phyloP scores from a whole-genome alignment of 2,888 invertebrate genomes.

The Coelogynopora nodosa region DNA sequence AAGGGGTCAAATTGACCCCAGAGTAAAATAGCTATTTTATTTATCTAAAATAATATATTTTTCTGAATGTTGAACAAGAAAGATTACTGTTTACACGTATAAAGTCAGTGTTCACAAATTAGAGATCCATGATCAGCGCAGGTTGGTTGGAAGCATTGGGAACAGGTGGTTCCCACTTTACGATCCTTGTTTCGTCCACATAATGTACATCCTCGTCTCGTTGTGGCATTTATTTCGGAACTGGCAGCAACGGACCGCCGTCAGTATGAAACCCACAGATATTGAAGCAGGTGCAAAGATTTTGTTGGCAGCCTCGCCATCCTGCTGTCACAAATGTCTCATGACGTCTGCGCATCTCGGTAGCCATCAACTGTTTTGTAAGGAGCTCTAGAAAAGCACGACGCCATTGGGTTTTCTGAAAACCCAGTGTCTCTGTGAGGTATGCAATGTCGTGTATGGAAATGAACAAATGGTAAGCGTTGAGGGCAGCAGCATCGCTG shows the following conservation, averaged over 20 bases:
- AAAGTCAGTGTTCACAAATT: neutral
- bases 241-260: neutral
- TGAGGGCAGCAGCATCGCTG: neutral
- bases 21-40: neutral
- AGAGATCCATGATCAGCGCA: constrained; percentile 30
- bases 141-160: constrained; percentile 36
- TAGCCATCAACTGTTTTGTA: constrained; percentile 23
- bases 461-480: constrained; percentile 11
- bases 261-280: neutral
- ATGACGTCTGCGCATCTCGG: constrained; percentile 16
- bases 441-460: neutral
- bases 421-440: constrained; percentile 6
- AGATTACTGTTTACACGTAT: neutral
- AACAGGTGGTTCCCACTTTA: constrained; percentile 34
- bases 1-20: neutral
- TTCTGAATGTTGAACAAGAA: neutral
- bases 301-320: constrained; percentile 30
- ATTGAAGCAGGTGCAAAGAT: constrained; percentile 2
- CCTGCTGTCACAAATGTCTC: constrained; percentile 1
- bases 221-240: neutral
- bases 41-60: neutral
- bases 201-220: neutral
- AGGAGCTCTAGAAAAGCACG: neutral
- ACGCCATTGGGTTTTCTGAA: constrained; percentile 25
- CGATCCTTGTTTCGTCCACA: constrained; percentile 30